Conservation (phyloP, 2,797 vertebrate genomes). For the Bufotes viridis region DNA sequence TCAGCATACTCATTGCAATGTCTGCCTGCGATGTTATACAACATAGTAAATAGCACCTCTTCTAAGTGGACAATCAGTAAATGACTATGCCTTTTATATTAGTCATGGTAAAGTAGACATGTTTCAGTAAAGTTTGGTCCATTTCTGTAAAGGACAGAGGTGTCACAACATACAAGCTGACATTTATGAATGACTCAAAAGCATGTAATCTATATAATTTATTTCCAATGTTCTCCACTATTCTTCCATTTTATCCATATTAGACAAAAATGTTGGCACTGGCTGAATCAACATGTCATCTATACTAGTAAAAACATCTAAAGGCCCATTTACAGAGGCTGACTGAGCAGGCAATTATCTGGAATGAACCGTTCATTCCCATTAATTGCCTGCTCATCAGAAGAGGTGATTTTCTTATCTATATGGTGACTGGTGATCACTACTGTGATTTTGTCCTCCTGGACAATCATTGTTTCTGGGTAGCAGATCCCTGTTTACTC, state of each 20-base stretch:
- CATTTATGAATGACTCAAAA: not conserved
- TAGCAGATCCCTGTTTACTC: too few relatives aligned
- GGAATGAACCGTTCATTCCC: too few relatives aligned
- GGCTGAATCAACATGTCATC: not conserved
- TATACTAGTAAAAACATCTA: not conserved
- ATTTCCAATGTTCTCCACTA: not conserved
- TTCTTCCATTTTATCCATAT: not conserved
- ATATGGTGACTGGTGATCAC: too few relatives aligned
- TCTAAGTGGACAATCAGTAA: conserved; percentile 26
- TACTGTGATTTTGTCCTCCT: too few relatives aligned
- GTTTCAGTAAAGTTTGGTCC: not conserved
- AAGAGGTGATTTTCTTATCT: too few relatives aligned
- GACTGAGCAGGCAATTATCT: too few relatives aligned
- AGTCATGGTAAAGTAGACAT: conserved; percentile 3
- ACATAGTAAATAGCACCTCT: not conserved
- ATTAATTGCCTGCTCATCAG: too few relatives aligned
- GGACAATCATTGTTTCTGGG: too few relatives aligned
- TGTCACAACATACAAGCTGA: not conserved
- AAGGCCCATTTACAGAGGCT: too few relatives aligned
- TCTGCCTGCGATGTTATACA: not conserved
- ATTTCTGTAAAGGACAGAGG: not conserved
- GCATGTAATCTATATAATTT: not conserved
- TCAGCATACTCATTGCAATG: not conserved
- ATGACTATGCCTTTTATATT: not conserved
- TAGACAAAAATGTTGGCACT: not conserved